These are phyloP conservation scores for Psettodes erumei DNA, from an alignment of 2,113 vertebrate species.

Conservation along the genomic window DNA sequence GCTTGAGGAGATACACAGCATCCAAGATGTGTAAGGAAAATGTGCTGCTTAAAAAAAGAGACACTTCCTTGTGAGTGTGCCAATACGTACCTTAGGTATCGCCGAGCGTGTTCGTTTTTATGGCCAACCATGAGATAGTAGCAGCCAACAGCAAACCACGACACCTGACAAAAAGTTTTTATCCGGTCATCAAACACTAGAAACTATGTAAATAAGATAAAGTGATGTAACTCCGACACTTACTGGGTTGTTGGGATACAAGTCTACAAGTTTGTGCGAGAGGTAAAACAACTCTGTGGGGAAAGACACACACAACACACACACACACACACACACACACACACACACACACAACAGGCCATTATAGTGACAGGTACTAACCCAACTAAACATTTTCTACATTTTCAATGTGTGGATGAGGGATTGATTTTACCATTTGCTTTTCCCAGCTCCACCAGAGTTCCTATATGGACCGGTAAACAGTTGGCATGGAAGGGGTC, in stretches of 20 bases:
- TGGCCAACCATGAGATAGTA: slow-evolving; percentile 99
- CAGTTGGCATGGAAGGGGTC: slow-evolving; percentile 98
- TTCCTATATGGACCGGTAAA: slow-evolving; percentile 98
- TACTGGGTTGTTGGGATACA: slow-evolving; percentile 98
- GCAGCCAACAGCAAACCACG: slow-evolving; percentile 99
- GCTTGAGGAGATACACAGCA: slow-evolving; percentile 74
- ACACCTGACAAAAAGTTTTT: slow-evolving; percentile 84
- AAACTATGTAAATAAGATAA: not conserved
- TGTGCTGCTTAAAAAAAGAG: not conserved
- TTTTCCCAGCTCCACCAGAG: slow-evolving; percentile 97
- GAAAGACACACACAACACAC: not conserved
- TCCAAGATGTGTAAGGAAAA: not conserved
- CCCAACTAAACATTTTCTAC: not conserved
- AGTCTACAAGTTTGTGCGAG: slow-evolving; percentile 98
- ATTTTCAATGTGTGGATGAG: not conserved
- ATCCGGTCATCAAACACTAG: not conserved
- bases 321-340: no score
- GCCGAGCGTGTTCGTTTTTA: slow-evolving; percentile 96
- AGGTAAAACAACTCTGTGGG: slow-evolving; percentile 96
- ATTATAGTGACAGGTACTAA: not conserved
- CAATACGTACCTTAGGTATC: slow-evolving; percentile 91
- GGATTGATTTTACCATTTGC: slow-evolving; percentile 88
- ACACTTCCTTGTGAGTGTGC: not conserved
- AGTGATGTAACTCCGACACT: slow-evolving; percentile 68
- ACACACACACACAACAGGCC: not conserved